A percentile compares a stretch with the other conserved stretches of the same genome.
Conservation (phyloP, 2,113 vertebrate genomes). For the Ammodramus savannarum region DNA sequence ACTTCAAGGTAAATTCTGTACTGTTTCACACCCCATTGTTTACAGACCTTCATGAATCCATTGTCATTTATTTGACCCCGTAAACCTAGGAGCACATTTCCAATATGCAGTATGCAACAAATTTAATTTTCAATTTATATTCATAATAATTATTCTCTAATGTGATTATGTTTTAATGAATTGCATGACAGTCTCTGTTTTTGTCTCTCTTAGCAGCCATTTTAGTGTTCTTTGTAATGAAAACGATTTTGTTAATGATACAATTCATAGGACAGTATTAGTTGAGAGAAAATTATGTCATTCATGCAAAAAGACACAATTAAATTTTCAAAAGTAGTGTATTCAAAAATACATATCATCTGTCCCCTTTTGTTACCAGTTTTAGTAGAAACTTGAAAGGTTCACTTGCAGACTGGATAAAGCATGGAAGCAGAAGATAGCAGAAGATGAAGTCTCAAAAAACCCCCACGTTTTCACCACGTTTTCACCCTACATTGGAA, state of each 20-base stretch:
- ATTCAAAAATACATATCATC: not conserved
- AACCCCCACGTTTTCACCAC: fast-evolving
- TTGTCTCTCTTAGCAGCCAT: not conserved
- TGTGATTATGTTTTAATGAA: not conserved
- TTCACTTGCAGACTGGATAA: not conserved
- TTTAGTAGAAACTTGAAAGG: not conserved
- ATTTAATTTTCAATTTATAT: not conserved
- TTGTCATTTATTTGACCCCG: not conserved
- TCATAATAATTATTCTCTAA: not conserved
- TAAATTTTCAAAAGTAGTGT: not conserved
- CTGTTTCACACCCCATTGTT: not conserved
- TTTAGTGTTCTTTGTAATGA: not conserved
- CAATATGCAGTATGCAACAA: not conserved
- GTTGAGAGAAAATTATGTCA: not conserved
- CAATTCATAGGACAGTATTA: not conserved
- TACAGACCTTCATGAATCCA: constrained; percentile 31
- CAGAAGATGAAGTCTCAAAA: not conserved
- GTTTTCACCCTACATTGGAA: not conserved
- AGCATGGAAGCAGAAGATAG: not conserved
- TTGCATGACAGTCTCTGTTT: not conserved
- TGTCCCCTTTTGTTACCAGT: not conserved
- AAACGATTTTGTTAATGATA: not conserved
- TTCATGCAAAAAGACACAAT: not conserved
- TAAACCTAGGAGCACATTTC: not conserved
- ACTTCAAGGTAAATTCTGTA: constrained; percentile 62